Evolutionary conservation across 2,888 invertebrate genomes (phyloP).

Genomic region (Noctua janthina): DNA sequence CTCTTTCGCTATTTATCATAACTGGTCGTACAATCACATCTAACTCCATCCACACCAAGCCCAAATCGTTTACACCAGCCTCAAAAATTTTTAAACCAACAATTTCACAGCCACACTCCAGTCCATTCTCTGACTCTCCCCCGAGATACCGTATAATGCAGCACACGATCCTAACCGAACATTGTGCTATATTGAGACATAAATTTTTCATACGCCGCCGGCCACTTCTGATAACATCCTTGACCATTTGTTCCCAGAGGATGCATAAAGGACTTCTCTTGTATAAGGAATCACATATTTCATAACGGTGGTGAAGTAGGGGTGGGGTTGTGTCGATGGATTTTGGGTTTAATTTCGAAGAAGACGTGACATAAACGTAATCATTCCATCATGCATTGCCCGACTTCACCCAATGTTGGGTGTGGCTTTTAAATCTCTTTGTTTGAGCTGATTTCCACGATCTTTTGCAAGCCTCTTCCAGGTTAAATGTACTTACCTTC

Average conservation of each 20-base stretch:
- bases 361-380: neutral
- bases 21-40: neutral
- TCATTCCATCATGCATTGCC: neutral
- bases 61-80: neutral
- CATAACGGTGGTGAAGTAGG: conserved; percentile 82
- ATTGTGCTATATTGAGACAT: conserved; percentile 88
- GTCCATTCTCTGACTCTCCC: conserved; percentile 70
- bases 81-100: conserved; percentile 25
- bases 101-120: conserved; percentile 41
- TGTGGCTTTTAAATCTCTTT: neutral
- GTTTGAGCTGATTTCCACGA: too few species aligned
- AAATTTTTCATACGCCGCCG: conserved; percentile 90
- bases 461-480: neutral
- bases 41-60: neutral
- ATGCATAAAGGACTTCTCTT: conserved; percentile 90
- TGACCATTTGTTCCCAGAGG: conserved; percentile 88
- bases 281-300: conserved; percentile 90
- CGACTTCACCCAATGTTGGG: neutral
- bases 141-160: conserved; percentile 79
- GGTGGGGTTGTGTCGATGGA: conserved; percentile 64
- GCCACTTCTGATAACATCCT: conserved; percentile 89
- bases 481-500: neutral
- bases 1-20: neutral
- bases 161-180: conserved; percentile 80
- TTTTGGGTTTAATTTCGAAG: neutral